Percentiles rank a stretch among this genome's conserved stretches.
These are phyloP conservation scores for Aquatica leii DNA, from an alignment of 2,888 invertebrate genomes.

Conservation along the genomic window DNA sequence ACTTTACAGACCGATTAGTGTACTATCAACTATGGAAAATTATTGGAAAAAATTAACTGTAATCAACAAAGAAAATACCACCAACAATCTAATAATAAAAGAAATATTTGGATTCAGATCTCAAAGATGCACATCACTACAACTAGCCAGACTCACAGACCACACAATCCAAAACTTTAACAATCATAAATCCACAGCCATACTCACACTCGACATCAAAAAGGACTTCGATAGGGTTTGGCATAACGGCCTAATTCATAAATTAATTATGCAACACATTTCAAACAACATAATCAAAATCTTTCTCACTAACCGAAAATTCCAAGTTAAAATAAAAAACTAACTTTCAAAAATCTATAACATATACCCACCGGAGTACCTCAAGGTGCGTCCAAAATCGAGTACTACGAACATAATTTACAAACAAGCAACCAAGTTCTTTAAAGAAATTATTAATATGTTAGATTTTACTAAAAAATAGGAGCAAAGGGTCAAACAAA, in stretches of 20 bases:
- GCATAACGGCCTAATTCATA: constrained; percentile 47
- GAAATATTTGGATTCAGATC: constrained; percentile 50
- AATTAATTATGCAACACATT: constrained; percentile 43
- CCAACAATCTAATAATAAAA: constrained; percentile 23
- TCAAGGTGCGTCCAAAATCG: too few species aligned
- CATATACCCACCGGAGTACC: too few species aligned
- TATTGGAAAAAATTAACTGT: constrained; percentile 31
- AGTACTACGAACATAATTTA: too few species aligned
- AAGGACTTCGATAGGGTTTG: constrained; percentile 54
- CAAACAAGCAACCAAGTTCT: too few species aligned
- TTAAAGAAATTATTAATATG: too few species aligned
- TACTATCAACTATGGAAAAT: constrained; percentile 35
- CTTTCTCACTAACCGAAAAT: too few species aligned
- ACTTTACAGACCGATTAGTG: constrained; percentile 38
- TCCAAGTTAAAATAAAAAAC: too few species aligned
- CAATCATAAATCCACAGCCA: constrained; percentile 41
- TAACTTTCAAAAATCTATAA: too few species aligned
- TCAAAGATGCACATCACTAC: constrained; percentile 46
- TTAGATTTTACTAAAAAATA: too few species aligned
- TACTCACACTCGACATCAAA: constrained; percentile 49
- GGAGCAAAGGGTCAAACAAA: too few species aligned
- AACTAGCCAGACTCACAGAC: constrained; percentile 46
- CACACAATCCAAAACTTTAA: constrained; percentile 45
- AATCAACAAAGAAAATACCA: constrained; percentile 17
- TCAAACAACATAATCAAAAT: constrained; percentile 41